These are phyloP conservation scores for Pteria penguin DNA, from an alignment of 2,888 invertebrate genomes.

Conservation along the genomic window DNA sequence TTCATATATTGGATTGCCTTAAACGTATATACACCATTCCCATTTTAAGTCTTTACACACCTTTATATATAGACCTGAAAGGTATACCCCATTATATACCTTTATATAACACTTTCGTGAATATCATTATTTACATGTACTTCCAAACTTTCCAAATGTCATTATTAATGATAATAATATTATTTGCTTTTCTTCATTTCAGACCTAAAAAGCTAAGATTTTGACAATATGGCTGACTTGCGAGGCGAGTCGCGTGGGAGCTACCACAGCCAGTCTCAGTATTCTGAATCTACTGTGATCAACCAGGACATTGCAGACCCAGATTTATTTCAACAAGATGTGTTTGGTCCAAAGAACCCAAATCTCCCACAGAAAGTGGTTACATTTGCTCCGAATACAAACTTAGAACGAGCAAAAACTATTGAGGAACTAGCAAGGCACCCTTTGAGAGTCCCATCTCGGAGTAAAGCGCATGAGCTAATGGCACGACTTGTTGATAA, in stretches of 20 bases:
- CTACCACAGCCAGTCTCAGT: constrained; percentile 61
- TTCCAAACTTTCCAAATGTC: not conserved
- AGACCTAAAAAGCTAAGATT: not conserved
- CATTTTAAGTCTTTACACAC: too few relatives aligned
- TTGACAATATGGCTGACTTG: constrained; percentile 50
- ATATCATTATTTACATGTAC: too few relatives aligned
- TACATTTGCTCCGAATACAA: constrained; percentile 47
- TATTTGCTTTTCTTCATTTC: not conserved
- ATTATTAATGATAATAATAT: not conserved
- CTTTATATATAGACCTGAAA: too few relatives aligned
- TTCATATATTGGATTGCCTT: too few relatives aligned
- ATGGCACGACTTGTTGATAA: constrained; percentile 68
- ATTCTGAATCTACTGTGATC: constrained; percentile 69
- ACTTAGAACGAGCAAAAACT: constrained; percentile 45
- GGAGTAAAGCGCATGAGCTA: constrained; percentile 60
- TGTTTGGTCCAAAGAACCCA: constrained; percentile 12
- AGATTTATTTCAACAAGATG: constrained; percentile 57
- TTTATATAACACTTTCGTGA: too few relatives aligned
- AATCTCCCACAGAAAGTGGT: constrained; percentile 46
- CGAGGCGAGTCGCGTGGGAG: constrained; percentile 64
- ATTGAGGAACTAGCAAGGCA: constrained; percentile 55
- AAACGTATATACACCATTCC: too few relatives aligned
- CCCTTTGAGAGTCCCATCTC: constrained; percentile 33
- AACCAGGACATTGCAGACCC: constrained; percentile 65
- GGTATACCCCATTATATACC: too few relatives aligned